A percentile compares a stretch with the other conserved stretches of the same genome.
Conservation (phyloP, 2,797 vertebrate species). For the Peromyscus melanophrys region DNA sequence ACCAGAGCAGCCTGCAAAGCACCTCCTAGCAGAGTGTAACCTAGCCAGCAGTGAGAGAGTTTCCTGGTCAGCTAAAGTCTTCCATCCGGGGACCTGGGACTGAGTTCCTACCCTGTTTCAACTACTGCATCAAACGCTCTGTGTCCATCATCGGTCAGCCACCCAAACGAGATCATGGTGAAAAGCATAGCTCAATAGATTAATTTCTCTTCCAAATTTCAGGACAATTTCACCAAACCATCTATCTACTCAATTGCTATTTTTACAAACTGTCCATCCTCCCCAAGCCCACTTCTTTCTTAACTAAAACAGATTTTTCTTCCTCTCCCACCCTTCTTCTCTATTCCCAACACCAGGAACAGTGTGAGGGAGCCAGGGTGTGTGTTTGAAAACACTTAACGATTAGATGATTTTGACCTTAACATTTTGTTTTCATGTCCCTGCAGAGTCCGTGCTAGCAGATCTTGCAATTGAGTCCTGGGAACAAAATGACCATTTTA, state of each 20-base stretch:
- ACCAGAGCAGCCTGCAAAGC: neutral
- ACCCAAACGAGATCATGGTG: neutral
- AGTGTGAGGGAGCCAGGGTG: neutral
- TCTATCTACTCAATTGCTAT: neutral
- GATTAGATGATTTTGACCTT: conserved; percentile 1
- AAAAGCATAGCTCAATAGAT: neutral
- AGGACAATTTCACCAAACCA: neutral
- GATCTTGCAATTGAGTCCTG: neutral
- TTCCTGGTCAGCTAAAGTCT: neutral
- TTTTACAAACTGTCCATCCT: neutral
- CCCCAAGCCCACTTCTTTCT: neutral
- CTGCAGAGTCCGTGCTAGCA: neutral
- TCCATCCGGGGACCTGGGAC: neutral
- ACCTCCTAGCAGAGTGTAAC: neutral
- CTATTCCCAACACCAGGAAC: neutral
- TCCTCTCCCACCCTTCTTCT: neutral
- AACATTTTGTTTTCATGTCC: neutral
- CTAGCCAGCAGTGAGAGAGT: neutral
- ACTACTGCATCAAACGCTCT: neutral
- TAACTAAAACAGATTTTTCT: neutral
- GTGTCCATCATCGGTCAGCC: neutral
- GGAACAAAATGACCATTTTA: conserved; percentile 66
- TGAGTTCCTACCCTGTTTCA: neutral
- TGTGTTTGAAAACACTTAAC: conserved; percentile 40
- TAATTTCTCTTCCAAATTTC: conserved; percentile 26